Percentiles rank a stretch among this genome's conserved stretches.
Conservation (phyloP, 2,888 invertebrate genomes). For the Neoitamus cyanurus region DNA sequence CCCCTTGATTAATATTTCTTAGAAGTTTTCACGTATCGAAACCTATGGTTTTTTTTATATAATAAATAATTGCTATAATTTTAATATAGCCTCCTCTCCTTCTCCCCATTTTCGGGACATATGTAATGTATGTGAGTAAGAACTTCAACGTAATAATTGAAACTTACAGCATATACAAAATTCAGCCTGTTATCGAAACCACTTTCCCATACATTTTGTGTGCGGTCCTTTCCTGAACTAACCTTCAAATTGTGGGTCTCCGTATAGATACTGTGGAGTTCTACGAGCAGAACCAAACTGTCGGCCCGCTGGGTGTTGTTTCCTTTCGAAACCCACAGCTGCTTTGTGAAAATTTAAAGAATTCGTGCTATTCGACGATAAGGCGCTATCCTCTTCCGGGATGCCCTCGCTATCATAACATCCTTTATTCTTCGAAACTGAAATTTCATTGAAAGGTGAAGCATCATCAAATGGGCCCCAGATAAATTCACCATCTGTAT, state of each 20-base stretch:
- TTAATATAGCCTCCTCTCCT: too few relatives aligned
- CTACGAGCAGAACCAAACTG: not conserved
- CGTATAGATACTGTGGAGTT: not conserved
- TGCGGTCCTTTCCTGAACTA: not conserved
- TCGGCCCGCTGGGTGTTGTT: not conserved
- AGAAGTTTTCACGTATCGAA: too few relatives aligned
- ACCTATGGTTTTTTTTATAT: too few relatives aligned
- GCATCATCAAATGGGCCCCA: constrained; percentile 43
- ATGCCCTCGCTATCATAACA: not conserved
- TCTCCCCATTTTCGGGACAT: too few relatives aligned
- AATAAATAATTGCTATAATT: too few relatives aligned
- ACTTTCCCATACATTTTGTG: not conserved
- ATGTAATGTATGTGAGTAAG: too few relatives aligned
- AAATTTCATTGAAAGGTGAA: not conserved
- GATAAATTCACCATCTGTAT: constrained; percentile 56
- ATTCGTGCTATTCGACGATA: not conserved
- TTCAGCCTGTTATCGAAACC: not conserved
- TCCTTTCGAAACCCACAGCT: not conserved
- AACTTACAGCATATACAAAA: not conserved
- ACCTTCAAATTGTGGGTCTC: not conserved
- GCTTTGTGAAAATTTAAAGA: constrained; percentile 12
- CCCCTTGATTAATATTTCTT: too few relatives aligned
- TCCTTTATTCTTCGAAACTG: not conserved
- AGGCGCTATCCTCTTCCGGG: not conserved
- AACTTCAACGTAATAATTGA: too few relatives aligned